phyloP scores from a whole-genome alignment of 1,140 invertebrate species.

The Arion vulgaris region DNA sequence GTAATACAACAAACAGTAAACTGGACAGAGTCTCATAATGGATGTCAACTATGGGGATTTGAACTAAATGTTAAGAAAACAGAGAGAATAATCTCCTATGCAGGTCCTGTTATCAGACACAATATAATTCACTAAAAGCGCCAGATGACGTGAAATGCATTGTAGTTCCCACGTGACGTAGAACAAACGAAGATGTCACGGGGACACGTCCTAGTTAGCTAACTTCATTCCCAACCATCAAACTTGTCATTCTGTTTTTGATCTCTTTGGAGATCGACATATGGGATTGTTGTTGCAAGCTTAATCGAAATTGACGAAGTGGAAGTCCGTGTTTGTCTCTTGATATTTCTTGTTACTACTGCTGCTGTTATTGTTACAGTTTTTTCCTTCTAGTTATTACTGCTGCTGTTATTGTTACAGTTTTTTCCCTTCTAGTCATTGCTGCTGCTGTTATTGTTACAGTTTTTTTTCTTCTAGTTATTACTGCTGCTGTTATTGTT shows the following conservation, averaged over 20 bases:
- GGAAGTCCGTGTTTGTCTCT: neutral
- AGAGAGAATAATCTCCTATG: too few species aligned
- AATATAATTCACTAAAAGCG: neutral
- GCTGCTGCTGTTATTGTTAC: too few species aligned
- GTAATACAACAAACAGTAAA: too few species aligned
- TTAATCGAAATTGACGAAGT: neutral
- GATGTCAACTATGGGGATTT: too few species aligned
- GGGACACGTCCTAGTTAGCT: neutral
- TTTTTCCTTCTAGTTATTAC: neutral
- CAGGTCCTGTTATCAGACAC: too few species aligned
- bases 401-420: too few species aligned
- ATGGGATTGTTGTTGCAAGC: neutral
- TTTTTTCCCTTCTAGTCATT: too few species aligned
- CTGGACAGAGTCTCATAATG: too few species aligned
- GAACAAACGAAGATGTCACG: neutral
- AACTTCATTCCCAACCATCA: neutral
- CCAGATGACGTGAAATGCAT: neutral
- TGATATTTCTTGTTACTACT: neutral
- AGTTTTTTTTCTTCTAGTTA: too few species aligned
- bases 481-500: neutral
- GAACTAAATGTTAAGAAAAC: too few species aligned
- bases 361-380: neutral
- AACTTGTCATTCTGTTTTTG: neutral
- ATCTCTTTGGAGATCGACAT: neutral
- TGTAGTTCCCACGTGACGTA: neutral